Evolutionary conservation across 2,797 vertebrate genomes (phyloP).

Genomic region (Presbytis comata): DNA sequence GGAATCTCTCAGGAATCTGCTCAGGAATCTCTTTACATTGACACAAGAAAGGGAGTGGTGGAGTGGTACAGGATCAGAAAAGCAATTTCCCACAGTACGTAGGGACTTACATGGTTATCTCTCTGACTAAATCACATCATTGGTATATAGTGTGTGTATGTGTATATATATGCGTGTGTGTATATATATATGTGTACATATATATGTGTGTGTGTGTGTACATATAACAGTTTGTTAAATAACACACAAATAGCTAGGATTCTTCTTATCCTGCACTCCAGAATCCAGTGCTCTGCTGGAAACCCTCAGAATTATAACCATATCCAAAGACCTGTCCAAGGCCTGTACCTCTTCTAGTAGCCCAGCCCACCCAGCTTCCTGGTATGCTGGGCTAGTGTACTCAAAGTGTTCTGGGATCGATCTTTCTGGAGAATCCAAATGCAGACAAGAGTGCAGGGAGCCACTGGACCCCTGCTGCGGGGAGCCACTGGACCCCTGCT

Average conservation of each 20-base stretch:
- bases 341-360: background rate
- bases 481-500: background rate
- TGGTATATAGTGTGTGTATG: too few relatives aligned
- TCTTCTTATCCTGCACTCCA: background rate
- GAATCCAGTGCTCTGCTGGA: background rate
- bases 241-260: background rate
- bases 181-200: accelerated
- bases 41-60: background rate
- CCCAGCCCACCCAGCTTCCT: background rate
- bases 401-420: background rate
- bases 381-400: background rate
- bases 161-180: background rate
- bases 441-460: background rate
- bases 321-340: background rate
- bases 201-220: background rate
- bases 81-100: background rate
- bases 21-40: background rate
- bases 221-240: background rate
- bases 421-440: background rate
- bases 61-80: background rate
- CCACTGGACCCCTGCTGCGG: too few relatives aligned
- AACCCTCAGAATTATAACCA: background rate
- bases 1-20: background rate
- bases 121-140: background rate
- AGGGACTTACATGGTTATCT: background rate